Evolutionary conservation across 2,888 invertebrate species (phyloP).

Genomic region (Acanthosepion pharaonis): DNA sequence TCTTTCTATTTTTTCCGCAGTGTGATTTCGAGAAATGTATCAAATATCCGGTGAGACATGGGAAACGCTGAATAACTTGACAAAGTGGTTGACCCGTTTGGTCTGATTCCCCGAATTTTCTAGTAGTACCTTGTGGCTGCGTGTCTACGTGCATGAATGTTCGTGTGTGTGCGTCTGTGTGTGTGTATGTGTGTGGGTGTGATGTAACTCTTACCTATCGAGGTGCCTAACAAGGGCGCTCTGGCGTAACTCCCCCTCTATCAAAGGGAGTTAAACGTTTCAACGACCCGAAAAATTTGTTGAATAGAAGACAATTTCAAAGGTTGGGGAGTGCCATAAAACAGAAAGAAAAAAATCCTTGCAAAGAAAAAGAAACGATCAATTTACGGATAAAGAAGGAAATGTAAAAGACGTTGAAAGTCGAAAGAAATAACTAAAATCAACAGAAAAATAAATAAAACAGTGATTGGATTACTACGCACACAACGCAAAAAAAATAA

Average conservation of each 20-base stretch:
- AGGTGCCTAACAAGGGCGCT: not conserved
- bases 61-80: too few relatives aligned
- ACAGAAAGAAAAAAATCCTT: not conserved
- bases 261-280: constrained; percentile 17
- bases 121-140: too few relatives aligned
- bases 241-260: not conserved
- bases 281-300: constrained; percentile 1
- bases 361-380: not conserved
- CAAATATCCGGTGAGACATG: too few relatives aligned
- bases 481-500: too few relatives aligned
- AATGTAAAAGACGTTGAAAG: not conserved
- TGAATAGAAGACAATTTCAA: not conserved
- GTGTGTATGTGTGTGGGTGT: not conserved
- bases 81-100: too few relatives aligned
- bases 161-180: not conserved
- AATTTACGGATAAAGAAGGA: too few relatives aligned
- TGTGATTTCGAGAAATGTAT: too few relatives aligned
- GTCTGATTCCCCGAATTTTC: too few relatives aligned
- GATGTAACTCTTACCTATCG: not conserved
- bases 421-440: not conserved
- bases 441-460: not conserved
- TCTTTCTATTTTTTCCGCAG: too few relatives aligned
- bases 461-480: too few relatives aligned
- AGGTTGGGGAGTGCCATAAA: not conserved
- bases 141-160: not conserved